Base-by-base conservation (phyloP, 2,888 invertebrate species). In the Agrochola lychnidis region DNA sequence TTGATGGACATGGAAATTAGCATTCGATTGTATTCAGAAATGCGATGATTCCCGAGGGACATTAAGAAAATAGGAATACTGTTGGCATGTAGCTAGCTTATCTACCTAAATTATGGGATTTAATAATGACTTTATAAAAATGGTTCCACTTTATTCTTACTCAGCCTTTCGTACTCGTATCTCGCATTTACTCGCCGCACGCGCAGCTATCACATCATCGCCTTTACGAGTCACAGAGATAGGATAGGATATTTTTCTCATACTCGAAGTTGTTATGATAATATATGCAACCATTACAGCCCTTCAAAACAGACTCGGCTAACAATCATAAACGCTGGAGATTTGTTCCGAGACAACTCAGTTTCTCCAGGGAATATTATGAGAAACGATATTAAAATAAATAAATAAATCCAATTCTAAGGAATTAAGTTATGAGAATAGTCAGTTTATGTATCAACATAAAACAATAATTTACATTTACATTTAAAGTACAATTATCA, bases 221-320 rank as follows among this genome's bases (percentile, higher is more conserved):
- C 22, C 19, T 22, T 51, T 19, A 42, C 51, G 30, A 16, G 25
- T 19, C 22, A 14, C 36, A 62, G 19, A 59, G n/a, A 51, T 51
- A 48, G 53, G 22, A 56, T 57, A 69, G 42, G 42, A 30, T 51
- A 84, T 76, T 80, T 80, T 70, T 76, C 45, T 48, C 48, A 59
- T 68, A 6, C 5, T 16, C 7, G 16, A 45, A 71, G 56, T 73
- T 69, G 69, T 74, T 84, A 84, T 51, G 84, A 71, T 82, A 82
- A 84, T 76, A 69, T 77, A 77, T 81, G 59, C 76, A 81, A 63
- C 70, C 72, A 84, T 81, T 68, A 83, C 64, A 77, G 84, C 85
- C 57, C 82, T 83, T 83, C 70, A 83, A 70, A 84, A 70, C 82
- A 82, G 82, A 83, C 77, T 70, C 14, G n/a, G 70, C 22, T 67